phyloP scores from a whole-genome alignment of 2,888 invertebrate genomes.

The Drosophila borborema region DNA sequence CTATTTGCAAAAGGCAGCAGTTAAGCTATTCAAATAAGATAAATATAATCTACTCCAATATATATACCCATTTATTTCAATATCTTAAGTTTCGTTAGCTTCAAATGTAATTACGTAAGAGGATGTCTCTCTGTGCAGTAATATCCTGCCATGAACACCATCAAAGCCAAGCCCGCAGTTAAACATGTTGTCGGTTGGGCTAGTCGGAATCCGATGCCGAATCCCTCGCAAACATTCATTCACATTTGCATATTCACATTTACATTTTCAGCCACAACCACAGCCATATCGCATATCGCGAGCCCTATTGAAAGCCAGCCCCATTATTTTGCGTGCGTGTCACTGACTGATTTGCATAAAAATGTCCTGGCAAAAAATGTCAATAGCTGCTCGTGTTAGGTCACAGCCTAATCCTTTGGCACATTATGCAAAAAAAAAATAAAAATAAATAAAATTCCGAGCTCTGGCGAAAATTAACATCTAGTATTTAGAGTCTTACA shows the following conservation, averaged over 20 bases:
- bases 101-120: constrained; percentile 18
- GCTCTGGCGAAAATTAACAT: not conserved
- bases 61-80: not conserved
- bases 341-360: constrained; percentile 70
- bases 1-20: too few species aligned
- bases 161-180: constrained; percentile 53
- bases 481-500: not conserved
- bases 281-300: constrained; percentile 63
- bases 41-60: not conserved
- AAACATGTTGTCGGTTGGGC: constrained; percentile 48
- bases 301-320: constrained; percentile 59
- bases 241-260: constrained; percentile 60
- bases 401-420: constrained; percentile 51
- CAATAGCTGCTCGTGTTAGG: constrained; percentile 51
- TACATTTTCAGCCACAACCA: not conserved
- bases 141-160: constrained; percentile 4
- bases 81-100: not conserved
- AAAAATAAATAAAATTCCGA: not conserved
- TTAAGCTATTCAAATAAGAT: not conserved
- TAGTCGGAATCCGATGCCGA: constrained; percentile 29
- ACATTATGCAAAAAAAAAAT: not conserved
- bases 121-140: constrained; percentile 25
- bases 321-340: constrained; percentile 64
- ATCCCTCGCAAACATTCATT: constrained; percentile 4
- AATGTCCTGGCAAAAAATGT: constrained; percentile 60